Base-by-base conservation (phyloP, 2,888 invertebrate genomes). In the Tenthredo distinguenda region DNA sequence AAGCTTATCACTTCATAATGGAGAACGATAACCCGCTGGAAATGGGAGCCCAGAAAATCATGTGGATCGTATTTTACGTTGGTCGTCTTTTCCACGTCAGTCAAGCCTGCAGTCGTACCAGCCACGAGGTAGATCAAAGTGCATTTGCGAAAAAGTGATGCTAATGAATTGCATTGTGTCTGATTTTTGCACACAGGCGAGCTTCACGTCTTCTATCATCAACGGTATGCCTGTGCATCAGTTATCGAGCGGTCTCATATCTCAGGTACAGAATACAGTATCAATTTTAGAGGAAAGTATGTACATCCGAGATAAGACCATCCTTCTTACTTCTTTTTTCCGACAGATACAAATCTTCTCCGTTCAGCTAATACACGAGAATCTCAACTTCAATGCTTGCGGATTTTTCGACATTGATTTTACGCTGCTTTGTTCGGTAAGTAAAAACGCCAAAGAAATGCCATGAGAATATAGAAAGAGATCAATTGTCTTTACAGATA, bases 351-450 rank as follows among this genome's bases (percentile, higher is more conserved):
- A 82, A 58, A 26, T 47, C 9, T 82, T 82, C 21, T 82, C 65
- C 26, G 31, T 82, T 15, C 82, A 82, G 43, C 65, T 82, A 9
- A n/a, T 68, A 26, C 47, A 82, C 65, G 82, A 82, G 47, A 82
- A 43, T 82, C 68, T 82, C 3, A 82, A 82, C 7, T 82, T 82
- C 34, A 68, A 82, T 40, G 82, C 82, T 40, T 82, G 82, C n/a
- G 82, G 82, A n/a, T 82, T 82, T 68, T 82, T 82, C 68, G n/a
- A 37, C 43, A 65, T 82, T 47, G 68, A 82, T 47, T 31, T 40
- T n/a, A 47, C n/a, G 31, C 82, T 82, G 68, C 26, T 82, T 37
- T 26, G 82, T n/a, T 65, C 82, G 82, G 82, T 82, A n/a, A 82
- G 82, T 81, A 34, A 21, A n/a, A 37, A 71, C 40, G 26, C 26